These are phyloP conservation scores for Hymenochirus boettgeri DNA, from an alignment of 2,113 vertebrate species.

Conservation along the genomic window DNA sequence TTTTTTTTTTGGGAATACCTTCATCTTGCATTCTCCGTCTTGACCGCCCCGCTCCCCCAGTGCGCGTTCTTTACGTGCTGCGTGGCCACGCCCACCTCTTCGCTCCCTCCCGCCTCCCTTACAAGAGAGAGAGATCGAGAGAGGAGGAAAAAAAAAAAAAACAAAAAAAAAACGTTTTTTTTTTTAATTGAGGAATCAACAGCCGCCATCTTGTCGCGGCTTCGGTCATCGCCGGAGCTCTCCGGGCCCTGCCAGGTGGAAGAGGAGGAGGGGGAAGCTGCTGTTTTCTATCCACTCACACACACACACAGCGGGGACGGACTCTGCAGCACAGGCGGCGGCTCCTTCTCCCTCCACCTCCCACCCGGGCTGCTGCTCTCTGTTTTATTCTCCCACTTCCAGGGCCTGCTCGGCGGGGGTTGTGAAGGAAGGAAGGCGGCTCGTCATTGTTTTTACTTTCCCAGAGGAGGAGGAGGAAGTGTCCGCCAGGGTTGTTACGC, in stretches of 20 bases:
- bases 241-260: slow-evolving; percentile 44
- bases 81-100: slow-evolving; percentile 72
- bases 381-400: slow-evolving; percentile 44
- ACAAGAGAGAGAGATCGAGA: slow-evolving; percentile 16
- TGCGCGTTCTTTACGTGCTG: slow-evolving; percentile 52
- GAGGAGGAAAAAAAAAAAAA: slow-evolving; percentile 73
- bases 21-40: neutral
- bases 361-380: slow-evolving; percentile 37
- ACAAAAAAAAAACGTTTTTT: slow-evolving; percentile 71
- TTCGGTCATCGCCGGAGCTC: slow-evolving; percentile 65
- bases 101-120: slow-evolving; percentile 66
- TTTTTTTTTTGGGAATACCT: too few species aligned
- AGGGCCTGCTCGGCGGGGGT: slow-evolving; percentile 53
- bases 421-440: too few species aligned
- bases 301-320: neutral
- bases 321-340: slow-evolving; percentile 47
- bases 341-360: slow-evolving; percentile 46
- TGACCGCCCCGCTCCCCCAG: slow-evolving; percentile 12
- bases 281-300: neutral
- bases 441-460: slow-evolving; percentile 36
- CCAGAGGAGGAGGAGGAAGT: slow-evolving; percentile 50
- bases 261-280: slow-evolving; percentile 47
- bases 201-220: slow-evolving; percentile 95
- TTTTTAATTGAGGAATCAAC: slow-evolving; percentile 87
- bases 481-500: slow-evolving; percentile 42